A percentile compares a stretch with the other conserved stretches of the same genome.
Conservation (phyloP, 2,888 invertebrate genomes). For the Brachylomia viminalis region DNA sequence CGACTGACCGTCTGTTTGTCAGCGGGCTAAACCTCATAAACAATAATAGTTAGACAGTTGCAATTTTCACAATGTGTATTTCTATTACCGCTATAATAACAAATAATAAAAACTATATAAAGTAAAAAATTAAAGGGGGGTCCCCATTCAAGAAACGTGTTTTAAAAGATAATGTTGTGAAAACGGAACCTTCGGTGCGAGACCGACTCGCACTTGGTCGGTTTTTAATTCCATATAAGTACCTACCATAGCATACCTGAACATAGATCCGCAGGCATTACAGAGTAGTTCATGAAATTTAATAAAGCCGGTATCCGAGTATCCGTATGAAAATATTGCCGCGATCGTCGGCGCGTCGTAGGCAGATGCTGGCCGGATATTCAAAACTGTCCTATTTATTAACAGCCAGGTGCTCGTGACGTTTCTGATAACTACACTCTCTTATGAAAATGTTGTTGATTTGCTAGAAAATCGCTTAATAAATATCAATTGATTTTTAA, state of each 20-base stretch:
- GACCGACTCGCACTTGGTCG: no score
- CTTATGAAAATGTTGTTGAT: constrained; percentile 60
- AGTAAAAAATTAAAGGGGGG: no score
- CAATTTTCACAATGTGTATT: no score
- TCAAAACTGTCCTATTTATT: constrained; percentile 74
- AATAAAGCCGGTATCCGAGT: constrained; percentile 49
- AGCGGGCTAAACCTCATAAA: no score
- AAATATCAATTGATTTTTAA: constrained; percentile 18
- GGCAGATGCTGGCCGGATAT: constrained; percentile 72
- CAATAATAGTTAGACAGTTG: no score
- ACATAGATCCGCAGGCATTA: constrained; percentile 42
- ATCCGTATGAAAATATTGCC: constrained; percentile 60
- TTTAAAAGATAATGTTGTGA: no score
- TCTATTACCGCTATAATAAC: no score
- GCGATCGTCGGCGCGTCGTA: constrained; percentile 61
- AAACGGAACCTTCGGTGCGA: no score
- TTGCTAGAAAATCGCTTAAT: constrained; percentile 27
- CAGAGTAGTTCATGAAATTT: constrained; percentile 41
- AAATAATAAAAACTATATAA: no score
- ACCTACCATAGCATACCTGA: neutral
- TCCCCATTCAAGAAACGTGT: no score
- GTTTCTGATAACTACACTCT: constrained; percentile 60
- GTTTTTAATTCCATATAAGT: neutral
- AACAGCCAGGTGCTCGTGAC: constrained; percentile 72
- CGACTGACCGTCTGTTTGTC: no score